Conservation (phyloP, 1,140 invertebrate species). For the Diorhabda elongata region DNA sequence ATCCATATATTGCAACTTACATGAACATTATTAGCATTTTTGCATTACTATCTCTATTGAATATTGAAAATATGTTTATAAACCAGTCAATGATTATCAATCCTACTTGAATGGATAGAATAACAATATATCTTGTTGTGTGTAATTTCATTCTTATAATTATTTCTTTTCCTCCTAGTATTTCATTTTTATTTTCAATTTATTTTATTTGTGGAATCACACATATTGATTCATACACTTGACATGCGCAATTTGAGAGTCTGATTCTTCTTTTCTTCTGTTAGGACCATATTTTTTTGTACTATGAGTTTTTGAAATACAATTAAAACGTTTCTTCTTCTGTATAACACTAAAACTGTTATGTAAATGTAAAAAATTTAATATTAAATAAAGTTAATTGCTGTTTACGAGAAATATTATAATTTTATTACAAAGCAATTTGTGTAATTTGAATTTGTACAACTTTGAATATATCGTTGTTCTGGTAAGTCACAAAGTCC, state of each 20-base stretch:
- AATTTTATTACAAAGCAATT: no score
- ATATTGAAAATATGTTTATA: conserved; percentile 40
- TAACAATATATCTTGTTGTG: conserved; percentile 34
- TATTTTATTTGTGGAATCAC: neutral
- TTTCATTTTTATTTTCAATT: neutral
- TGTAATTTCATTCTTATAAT: conserved; percentile 38
- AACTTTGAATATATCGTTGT: no score
- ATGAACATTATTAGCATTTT: conserved; percentile 41
- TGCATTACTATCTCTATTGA: conserved; percentile 39
- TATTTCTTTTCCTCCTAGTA: neutral
- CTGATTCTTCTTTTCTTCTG: no score
- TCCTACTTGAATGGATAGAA: conserved; percentile 39
- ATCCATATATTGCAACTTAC: conserved; percentile 33
- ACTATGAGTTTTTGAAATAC: no score
- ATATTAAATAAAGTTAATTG: no score
- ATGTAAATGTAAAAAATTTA: no score
- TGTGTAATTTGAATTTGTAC: no score
- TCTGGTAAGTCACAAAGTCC: no score
- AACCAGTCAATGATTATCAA: conserved; percentile 37
- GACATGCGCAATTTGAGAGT: neutral
- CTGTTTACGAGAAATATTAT: no score
- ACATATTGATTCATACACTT: conserved; percentile 13
- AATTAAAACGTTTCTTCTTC: no score
- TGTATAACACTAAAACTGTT: no score
- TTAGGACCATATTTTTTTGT: no score